Percentiles rank a stretch among this genome's conserved stretches.
Conservation (phyloP, 2,113 vertebrate genomes). For the Mesembrinibis cayennensis region DNA sequence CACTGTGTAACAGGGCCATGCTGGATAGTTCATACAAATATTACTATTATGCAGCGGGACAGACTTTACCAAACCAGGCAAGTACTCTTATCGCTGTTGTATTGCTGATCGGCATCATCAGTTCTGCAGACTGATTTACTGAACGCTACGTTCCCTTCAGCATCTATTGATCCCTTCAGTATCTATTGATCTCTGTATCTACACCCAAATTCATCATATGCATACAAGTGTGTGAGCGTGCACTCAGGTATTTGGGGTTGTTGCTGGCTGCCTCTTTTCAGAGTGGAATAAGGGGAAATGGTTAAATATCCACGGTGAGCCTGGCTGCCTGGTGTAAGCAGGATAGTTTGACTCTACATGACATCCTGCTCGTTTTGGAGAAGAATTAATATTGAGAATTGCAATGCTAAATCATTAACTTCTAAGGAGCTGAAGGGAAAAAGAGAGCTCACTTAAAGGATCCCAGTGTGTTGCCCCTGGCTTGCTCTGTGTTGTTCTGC, state of each 20-base stretch:
- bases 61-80: background rate
- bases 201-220: background rate
- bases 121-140: background rate
- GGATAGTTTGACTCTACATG: background rate
- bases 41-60: background rate
- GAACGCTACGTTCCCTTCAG: background rate
- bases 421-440: background rate
- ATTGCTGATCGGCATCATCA: background rate
- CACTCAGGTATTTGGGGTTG: background rate
- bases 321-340: background rate
- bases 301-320: background rate
- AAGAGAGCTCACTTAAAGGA: background rate
- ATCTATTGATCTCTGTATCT: background rate
- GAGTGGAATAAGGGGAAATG: background rate
- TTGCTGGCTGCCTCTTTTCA: background rate
- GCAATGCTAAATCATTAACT: background rate
- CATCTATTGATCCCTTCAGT: background rate
- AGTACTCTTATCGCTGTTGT: background rate
- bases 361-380: background rate
- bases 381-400: background rate
- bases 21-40: background rate
- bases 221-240: accelerated
- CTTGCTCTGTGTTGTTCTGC: background rate
- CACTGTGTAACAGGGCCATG: background rate
- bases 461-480: background rate